Percentiles rank a stretch among this genome's conserved stretches.
phyloP scores from a whole-genome alignment of 53 echinoderm and acorn worm species.

The Hippasteria phrygiana region DNA sequence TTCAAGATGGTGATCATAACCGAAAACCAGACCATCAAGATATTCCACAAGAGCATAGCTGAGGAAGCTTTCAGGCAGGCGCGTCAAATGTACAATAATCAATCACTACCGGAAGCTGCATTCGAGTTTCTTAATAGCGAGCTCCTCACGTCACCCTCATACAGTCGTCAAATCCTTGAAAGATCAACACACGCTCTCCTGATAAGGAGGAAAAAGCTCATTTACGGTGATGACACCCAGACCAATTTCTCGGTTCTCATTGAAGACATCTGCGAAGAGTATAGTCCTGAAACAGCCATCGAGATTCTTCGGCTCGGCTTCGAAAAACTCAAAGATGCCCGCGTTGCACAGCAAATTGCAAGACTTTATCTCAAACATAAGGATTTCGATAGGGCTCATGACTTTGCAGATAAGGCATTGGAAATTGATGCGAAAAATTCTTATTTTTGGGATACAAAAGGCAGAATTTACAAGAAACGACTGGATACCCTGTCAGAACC shows the following conservation, averaged over 20 bases:
- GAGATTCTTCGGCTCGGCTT: constrained; percentile 33
- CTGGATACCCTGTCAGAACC: not conserved
- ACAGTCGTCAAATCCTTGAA: constrained; percentile 26
- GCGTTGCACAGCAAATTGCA: constrained; percentile 60
- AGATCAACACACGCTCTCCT: constrained; percentile 64
- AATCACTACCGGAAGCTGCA: constrained; percentile 47
- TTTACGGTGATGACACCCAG: constrained; percentile 52
- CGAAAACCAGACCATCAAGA: constrained; percentile 50
- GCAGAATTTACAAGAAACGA: constrained; percentile 36
- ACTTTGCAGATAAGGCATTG: constrained; percentile 61
- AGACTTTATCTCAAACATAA: constrained; percentile 34
- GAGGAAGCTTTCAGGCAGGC: constrained; percentile 61
- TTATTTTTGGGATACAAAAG: constrained; percentile 80
- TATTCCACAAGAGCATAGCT: constrained; percentile 74
- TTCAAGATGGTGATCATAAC: constrained; percentile 50
- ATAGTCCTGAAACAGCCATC: constrained; percentile 7
- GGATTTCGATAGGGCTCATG: constrained; percentile 44
- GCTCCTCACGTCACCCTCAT: constrained; percentile 52
- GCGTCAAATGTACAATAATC: constrained; percentile 8
- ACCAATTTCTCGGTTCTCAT: constrained; percentile 82
- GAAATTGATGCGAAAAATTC: constrained; percentile 41
- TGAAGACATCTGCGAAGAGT: constrained; percentile 32
- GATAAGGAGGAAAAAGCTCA: constrained; percentile 64
- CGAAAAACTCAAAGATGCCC: constrained; percentile 41
- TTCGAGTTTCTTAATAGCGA: constrained; percentile 63